Base-by-base conservation (phyloP, 2,888 invertebrate species). In the Tinea trinotella region DNA sequence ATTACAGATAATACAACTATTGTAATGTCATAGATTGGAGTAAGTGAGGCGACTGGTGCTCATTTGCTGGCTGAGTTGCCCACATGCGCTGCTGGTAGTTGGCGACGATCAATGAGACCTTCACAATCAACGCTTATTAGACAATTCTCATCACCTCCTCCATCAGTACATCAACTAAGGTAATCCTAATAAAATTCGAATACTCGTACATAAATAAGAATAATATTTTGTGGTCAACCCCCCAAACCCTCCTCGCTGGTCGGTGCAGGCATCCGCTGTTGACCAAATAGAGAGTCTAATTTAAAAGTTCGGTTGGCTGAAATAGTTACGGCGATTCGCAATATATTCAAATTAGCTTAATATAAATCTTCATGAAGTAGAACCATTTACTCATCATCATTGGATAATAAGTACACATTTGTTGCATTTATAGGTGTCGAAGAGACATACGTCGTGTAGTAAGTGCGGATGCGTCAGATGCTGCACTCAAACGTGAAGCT, bases 61-160 rank as follows among this genome's bases (percentile, higher is more conserved):
- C 83, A 84, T 63, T 62, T 83, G 9, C 64, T 84, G 55, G 65
- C 82, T 0, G 84, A 84, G 60, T 71, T 85, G 24, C 71, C 76
- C 30, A 74, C 80, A 49, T 72, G 74, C 54, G 73, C 73, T 5
- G 76, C 76, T 5, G 81, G 82, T 57, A 82, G 76, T 59, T 82
- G 84, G 80, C 70, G 83, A 2, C 71, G 75, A 10, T 59, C 64
- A 17, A 58, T 63, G 20, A 57, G 60, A 69, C 2, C 62, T 59
- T 5, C 68, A 76, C n/a, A 64, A 72, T 35, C 44, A 0, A 57
- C 66, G 0, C 71, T 83, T 12, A 65, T 74, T 13, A 64, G 84
- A 36, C 83, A 84, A 59, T 66, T 81, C 20, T 84, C 84, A 1
- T 82, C 84, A 6, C 81, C 81, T 1, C 81, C 84, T 13, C 20